Base-by-base conservation (phyloP, 2,113 vertebrate species). In the Puma concolor region DNA sequence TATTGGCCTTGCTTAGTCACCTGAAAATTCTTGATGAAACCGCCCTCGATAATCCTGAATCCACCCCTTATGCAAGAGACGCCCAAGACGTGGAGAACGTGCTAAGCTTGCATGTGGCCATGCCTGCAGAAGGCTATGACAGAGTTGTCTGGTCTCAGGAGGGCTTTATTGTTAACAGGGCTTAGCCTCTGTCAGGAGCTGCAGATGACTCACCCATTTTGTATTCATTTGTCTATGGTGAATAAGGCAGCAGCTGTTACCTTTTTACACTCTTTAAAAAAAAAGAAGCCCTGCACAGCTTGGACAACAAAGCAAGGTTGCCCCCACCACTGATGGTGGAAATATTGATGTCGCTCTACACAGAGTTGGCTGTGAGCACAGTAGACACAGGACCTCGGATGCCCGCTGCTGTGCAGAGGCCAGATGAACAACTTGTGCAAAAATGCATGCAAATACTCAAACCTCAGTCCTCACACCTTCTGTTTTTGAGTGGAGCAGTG, bases 1-100 rank as follows among this genome's bases (percentile, higher is more conserved):
- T 84, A 88, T 69, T 85, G 88, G 38, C 54, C 44, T 96, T 94
- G 44, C 60, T 96, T 52, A 64, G 80, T 27, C 66, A 74, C 50
- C 67, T 84, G 79, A 84, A 81, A 76, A 91, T 72, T 88, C 63
- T 48, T 76, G 69, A 81, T 85, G 60, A 81, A 81, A 63, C 16
- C 63, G 57, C 69, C 64, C 63, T 38, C 7, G 77, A 25, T 36
- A 19, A 8, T 88, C 74, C 36, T 14, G 60, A 89, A 27, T 21
- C 79, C 92, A 72, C 7, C 41, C 66, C 54, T 91, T 6, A 15
- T 64, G 38, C 33, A 4, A 23, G 50, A 81, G 69, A 23, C 7
- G 36, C 25, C 72, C 64, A 13, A 71, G 6, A 0, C 5, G 1
- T 29, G 54, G 83, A 80, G 77, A 52, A 12, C 0, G 0, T 4